These are phyloP conservation scores for Numenius phaeopus DNA, from an alignment of 2,797 vertebrate species.

Conservation along the genomic window DNA sequence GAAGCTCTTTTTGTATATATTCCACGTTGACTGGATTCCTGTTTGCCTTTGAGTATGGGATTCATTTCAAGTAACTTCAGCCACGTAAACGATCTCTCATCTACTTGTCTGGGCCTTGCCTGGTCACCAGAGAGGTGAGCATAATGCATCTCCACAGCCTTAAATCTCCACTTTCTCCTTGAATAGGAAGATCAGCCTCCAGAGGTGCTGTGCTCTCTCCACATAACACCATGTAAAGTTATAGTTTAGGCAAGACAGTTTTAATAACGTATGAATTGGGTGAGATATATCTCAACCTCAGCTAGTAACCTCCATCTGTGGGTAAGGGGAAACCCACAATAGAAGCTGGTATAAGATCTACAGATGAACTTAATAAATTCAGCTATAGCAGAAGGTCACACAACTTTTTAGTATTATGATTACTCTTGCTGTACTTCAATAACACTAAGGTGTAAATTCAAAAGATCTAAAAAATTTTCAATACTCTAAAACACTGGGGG, in stretches of 20 bases:
- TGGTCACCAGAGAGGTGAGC: not conserved
- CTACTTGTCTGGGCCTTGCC: not conserved
- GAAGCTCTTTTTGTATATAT: rapidly evolving
- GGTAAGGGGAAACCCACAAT: not conserved
- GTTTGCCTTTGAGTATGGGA: not conserved
- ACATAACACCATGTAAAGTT: rapidly evolving
- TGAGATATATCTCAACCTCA: not conserved
- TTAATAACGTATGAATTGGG: not conserved
- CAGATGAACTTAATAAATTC: not conserved
- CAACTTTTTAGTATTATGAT: not conserved
- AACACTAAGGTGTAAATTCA: slow-evolving; percentile 55
- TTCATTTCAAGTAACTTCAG: not conserved
- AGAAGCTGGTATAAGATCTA: not conserved
- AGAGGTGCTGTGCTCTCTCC: not conserved
- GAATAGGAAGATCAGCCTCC: not conserved
- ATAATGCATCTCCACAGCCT: not conserved
- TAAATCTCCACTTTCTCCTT: not conserved
- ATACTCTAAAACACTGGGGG: not conserved
- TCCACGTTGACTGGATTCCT: not conserved
- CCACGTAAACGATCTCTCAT: rapidly evolving
- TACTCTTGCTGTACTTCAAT: slow-evolving; percentile 37
- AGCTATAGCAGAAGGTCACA: not conserved
- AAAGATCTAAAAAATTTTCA: slow-evolving; percentile 74
- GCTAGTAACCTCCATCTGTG: not conserved
- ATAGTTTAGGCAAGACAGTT: not conserved